Base-by-base conservation (phyloP, 2,888 invertebrate genomes). In the Tridacna crocea region DNA sequence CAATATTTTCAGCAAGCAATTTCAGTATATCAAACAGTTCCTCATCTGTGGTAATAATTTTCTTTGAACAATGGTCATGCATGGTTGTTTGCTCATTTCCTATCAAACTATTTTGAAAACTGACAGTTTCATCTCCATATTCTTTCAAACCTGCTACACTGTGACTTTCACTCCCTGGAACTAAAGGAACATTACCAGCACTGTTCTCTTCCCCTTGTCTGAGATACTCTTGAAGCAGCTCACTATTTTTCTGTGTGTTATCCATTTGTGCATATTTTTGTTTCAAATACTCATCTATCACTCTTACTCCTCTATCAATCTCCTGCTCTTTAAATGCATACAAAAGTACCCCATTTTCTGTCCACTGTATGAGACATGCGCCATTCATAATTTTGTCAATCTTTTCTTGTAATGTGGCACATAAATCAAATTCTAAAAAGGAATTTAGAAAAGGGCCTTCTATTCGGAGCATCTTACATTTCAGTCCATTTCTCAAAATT, bases 1-100 rank as follows among this genome's bases (percentile, higher is more conserved):
- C 48, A 4, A 70, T 51, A 1, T 70, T 51, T 47, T 70, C 22
- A 47, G 70, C 70, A n/a, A 70, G 70, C 48, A 70, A 15, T 70
- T 22, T 51, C n/a, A 47, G 26, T 47, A 51, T 70, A 26, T 70
- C 70, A 17, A 70, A 24, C 48, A 70, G 47, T 13, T 70, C 70
- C 11, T 48, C 51, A 24, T 70, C 51, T 51, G 8, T 13, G 51
- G 51, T 13, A 24, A 10, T 4, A 51, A 27, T 15, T 47, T 70
- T 48, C 48, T 4, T 51, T 8, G 70, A 24, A 51, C 11, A 51
- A 24, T 0, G 46, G 6, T 48, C 24, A 24, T 51, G 19, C 8
- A 6, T 24, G 10, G 6, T 70, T 17, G 22, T 51, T 2, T 17
- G 11, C 17, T 15, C 12, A 24, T 10, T 24, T 46, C 46, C 48